These are phyloP conservation scores for Crenuchus spilurus DNA, from an alignment of 2,797 vertebrate species.

Conservation along the genomic window DNA sequence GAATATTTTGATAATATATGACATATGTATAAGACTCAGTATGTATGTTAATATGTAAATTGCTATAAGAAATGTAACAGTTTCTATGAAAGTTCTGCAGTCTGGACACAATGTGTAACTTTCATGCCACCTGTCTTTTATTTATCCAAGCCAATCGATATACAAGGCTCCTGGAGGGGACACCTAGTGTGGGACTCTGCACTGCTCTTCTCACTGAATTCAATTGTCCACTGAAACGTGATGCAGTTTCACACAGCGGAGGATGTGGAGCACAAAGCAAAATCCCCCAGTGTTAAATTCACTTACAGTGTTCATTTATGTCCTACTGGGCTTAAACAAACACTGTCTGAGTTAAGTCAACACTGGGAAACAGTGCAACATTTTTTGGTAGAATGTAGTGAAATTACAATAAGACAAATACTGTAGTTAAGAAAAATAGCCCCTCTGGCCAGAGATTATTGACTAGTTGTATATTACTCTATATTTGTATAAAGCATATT, in stretches of 20 bases:
- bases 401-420: too few species aligned
- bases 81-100: neutral
- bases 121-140: conserved; percentile 11
- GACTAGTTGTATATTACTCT: too few species aligned
- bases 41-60: too few species aligned
- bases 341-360: neutral
- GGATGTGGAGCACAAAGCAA: neutral
- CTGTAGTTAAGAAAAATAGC: too few species aligned
- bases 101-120: neutral
- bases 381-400: too few species aligned
- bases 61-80: too few species aligned
- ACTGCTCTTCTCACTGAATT: conserved; percentile 48
- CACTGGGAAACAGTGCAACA: too few species aligned
- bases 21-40: too few species aligned
- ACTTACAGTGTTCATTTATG: neutral
- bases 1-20: too few species aligned
- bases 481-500: too few species aligned
- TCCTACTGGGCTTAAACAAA: neutral
- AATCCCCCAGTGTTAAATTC: neutral
- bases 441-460: too few species aligned
- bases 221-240: conserved; percentile 64
- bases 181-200: conserved; percentile 23
- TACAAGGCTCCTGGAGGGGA: neutral
- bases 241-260: conserved; percentile 32
- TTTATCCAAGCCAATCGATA: conserved; percentile 20